A percentile compares a stretch with the other conserved stretches of the same genome.
Conservation (phyloP, 2,797 vertebrate species). For the Anisognathus igniventris region DNA sequence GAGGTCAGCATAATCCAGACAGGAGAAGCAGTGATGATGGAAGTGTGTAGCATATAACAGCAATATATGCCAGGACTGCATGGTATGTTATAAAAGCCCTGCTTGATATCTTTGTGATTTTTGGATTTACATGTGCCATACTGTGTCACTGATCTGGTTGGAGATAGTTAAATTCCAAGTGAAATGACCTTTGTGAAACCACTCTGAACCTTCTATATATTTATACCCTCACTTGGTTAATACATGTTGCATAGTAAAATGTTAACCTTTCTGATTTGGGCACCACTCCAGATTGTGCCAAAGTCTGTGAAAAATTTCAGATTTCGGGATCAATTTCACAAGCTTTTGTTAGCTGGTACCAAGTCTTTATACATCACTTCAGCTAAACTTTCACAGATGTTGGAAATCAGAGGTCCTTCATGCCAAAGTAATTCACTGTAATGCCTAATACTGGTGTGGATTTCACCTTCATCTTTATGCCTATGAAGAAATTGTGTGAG, state of each 20-base stretch:
- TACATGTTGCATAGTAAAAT: neutral
- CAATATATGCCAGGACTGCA: neutral
- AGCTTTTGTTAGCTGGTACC: neutral
- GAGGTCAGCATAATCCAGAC: neutral
- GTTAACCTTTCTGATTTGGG: neutral
- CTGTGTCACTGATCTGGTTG: neutral
- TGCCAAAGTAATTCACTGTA: neutral
- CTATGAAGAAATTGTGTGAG: neutral
- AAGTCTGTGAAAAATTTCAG: neutral
- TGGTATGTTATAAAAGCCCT: neutral
- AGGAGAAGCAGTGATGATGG: neutral
- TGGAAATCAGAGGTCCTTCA: neutral
- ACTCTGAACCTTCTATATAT: neutral
- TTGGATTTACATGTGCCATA: neutral
- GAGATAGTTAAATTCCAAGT: neutral
- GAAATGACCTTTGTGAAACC: neutral
- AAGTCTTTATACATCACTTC: neutral
- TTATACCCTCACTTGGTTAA: neutral
- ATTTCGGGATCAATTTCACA: neutral
- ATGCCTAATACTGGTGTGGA: neutral
- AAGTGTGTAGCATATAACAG: neutral
- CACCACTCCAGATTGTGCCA: neutral
- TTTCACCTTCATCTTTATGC: neutral
- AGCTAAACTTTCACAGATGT: neutral
- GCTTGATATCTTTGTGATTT: conserved; percentile 9